These are phyloP conservation scores for Ramphastos sulfuratus DNA, from an alignment of 2,113 vertebrate species.

Conservation along the genomic window DNA sequence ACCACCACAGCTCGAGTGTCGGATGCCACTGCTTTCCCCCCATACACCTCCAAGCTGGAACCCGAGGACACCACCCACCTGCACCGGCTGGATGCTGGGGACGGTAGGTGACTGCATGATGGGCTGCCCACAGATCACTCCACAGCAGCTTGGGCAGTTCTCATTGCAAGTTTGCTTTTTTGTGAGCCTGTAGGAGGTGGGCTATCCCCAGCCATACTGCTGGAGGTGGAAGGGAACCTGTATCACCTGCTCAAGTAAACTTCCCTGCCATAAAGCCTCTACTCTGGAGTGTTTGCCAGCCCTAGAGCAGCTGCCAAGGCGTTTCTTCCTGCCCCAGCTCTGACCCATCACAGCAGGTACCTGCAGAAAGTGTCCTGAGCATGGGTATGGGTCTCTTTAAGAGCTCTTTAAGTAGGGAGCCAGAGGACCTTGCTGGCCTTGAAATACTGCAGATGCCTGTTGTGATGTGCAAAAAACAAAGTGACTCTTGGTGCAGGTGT, in stretches of 20 bases:
- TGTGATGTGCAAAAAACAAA: not conserved
- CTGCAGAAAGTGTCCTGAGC: not conserved
- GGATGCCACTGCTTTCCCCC: slow-evolving; percentile 65
- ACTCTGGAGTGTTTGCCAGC: too few species aligned
- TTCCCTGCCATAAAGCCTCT: not conserved
- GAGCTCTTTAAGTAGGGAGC: not conserved
- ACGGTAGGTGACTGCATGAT: slow-evolving; percentile 30
- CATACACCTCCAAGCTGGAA: slow-evolving; percentile 72
- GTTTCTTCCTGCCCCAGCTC: not conserved
- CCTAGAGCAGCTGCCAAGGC: not conserved
- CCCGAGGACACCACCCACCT: slow-evolving; percentile 79
- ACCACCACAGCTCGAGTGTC: slow-evolving; percentile 71
- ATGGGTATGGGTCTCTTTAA: not conserved
- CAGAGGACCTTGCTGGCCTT: not conserved
- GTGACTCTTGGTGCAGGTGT: fast-evolving
- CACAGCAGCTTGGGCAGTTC: fast-evolving
- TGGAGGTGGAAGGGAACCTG: not conserved
- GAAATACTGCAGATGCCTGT: not conserved
- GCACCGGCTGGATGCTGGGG: slow-evolving; percentile 70
- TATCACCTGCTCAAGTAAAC: not conserved
- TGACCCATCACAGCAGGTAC: not conserved
- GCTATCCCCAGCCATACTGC: not conserved
- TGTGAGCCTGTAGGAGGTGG: not conserved
- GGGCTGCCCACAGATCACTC: fast-evolving
- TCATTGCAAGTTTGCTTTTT: not conserved